Percentiles rank a stretch among this genome's conserved stretches.
Conservation (phyloP, 1,140 invertebrate genomes). For the Teleopsis dalmanni region DNA sequence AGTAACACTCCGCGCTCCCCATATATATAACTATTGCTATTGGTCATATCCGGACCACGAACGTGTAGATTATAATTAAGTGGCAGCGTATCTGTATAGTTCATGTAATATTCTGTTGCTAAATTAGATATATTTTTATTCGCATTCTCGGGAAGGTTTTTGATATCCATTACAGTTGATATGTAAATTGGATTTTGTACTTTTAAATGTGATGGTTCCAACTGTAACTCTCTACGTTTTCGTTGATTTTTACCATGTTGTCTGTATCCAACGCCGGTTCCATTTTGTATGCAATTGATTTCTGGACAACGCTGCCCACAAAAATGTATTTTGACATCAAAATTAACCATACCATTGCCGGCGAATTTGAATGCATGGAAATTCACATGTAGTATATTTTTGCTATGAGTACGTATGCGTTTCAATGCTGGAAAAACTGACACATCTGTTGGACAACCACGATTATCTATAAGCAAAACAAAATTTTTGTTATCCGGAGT, state of each 20-base stretch:
- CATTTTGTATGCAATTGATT: conserved; percentile 23
- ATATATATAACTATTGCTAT: conserved; percentile 42
- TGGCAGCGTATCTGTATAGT: conserved; percentile 27
- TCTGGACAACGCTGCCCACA: conserved; percentile 41
- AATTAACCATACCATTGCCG: conserved; percentile 44
- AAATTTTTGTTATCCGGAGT: conserved; percentile 44
- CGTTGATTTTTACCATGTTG: not conserved
- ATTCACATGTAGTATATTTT: conserved; percentile 33
- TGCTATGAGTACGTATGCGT: conserved; percentile 31
- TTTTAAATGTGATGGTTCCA: conserved; percentile 12
- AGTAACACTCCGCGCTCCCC: conserved; percentile 46
- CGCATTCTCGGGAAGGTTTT: not conserved
- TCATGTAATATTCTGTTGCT: not conserved
- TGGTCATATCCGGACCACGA: conserved; percentile 36
- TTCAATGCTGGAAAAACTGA: conserved; percentile 45
- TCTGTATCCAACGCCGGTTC: not conserved
- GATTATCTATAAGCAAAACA: conserved; percentile 52
- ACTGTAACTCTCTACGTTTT: not conserved
- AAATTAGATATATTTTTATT: not conserved
- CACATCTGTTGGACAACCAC: conserved; percentile 54
- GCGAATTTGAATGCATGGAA: conserved; percentile 51
- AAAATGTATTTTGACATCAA: conserved; percentile 48
- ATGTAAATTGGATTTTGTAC: conserved; percentile 35
- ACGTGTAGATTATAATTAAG: conserved; percentile 47
- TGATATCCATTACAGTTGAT: conserved; percentile 32